phyloP scores from a whole-genome alignment of 1,140 invertebrate genomes.

The Sesamia nonagrioides region DNA sequence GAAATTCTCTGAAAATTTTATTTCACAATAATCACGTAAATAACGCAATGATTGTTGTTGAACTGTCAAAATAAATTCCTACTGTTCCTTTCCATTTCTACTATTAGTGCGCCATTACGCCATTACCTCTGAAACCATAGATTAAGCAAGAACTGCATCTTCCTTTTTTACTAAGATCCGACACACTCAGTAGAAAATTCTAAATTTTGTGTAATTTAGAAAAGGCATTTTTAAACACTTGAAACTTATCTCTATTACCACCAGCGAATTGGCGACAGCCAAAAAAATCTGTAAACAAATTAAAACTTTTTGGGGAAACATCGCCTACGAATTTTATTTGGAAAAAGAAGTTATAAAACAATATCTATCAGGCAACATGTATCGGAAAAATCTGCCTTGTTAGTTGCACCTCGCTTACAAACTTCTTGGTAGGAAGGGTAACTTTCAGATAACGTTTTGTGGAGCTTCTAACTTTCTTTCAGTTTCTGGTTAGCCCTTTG shows the following conservation, averaged over 20 bases:
- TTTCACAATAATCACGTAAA: too few relatives aligned
- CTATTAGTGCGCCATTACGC: too few relatives aligned
- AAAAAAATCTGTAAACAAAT: neutral
- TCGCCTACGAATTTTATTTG: conserved; percentile 8
- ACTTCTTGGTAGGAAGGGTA: neutral
- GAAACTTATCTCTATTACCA: neutral
- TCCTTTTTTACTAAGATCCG: too few relatives aligned
- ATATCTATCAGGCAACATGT: conserved; percentile 26
- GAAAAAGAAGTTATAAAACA: conserved; percentile 22
- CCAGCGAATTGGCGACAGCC: neutral
- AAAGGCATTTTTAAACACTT: too few relatives aligned
- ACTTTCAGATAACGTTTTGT: conserved; percentile 27
- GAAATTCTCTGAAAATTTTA: too few relatives aligned
- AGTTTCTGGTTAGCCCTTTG: conserved; percentile 20
- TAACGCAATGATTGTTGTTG: too few relatives aligned
- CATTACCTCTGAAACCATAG: too few relatives aligned
- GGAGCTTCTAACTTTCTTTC: conserved; percentile 13
- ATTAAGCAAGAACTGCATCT: too few relatives aligned
- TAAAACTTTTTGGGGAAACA: conserved; percentile 14
- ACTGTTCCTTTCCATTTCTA: too few relatives aligned
- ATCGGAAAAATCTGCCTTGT: conserved; percentile 9
- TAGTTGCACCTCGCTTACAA: conserved; percentile 28
- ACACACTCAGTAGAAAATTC: too few relatives aligned
- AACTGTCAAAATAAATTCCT: too few relatives aligned
- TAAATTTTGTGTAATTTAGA: too few relatives aligned